These are phyloP conservation scores for Drosophila pseudotalamancana DNA, from an alignment of 2,888 invertebrate species.

Conservation along the genomic window DNA sequence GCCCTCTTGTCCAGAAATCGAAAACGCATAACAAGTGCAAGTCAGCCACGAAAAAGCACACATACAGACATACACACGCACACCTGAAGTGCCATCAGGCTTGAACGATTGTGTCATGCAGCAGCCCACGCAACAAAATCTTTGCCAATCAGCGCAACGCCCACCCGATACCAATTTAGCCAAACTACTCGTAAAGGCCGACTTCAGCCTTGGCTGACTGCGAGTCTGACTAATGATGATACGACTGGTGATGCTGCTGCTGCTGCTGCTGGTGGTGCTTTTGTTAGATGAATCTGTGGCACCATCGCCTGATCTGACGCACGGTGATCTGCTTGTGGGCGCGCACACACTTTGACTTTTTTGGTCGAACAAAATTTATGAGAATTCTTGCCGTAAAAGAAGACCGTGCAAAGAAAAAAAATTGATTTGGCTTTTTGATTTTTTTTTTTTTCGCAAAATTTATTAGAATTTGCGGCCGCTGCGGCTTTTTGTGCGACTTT, in stretches of 20 bases:
- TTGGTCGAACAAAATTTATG: conserved; percentile 55
- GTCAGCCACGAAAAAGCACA: conserved; percentile 23
- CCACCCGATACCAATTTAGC: conserved; percentile 56
- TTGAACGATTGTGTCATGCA: conserved; percentile 67
- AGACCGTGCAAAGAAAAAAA: conserved; percentile 47
- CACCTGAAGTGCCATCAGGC: conserved; percentile 21
- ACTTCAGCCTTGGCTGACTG: conserved; percentile 33
- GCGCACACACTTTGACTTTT: conserved; percentile 63
- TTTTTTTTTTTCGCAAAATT: conserved; percentile 58
- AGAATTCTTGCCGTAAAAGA: conserved; percentile 51
- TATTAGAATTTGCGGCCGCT: conserved; percentile 63
- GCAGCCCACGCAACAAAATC: conserved; percentile 41
- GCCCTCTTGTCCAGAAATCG: conserved; percentile 42
- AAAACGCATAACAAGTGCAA: conserved; percentile 74
- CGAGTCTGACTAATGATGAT: conserved; percentile 53
- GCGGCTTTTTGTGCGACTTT: conserved; percentile 46
- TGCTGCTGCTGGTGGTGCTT: conserved; percentile 15
- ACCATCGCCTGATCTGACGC: conserved; percentile 19
- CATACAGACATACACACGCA: conserved; percentile 12
- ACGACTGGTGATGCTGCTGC: conserved; percentile 21
- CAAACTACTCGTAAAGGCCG: conserved; percentile 49
- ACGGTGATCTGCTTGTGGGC: conserved; percentile 49
- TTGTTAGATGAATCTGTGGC: conserved; percentile 30
- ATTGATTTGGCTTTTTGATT: conserved; percentile 60
- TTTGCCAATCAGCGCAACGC: conserved; percentile 56